These are phyloP conservation scores for Troides oblongomaculatus DNA, from an alignment of 2,888 invertebrate species.

Conservation along the genomic window DNA sequence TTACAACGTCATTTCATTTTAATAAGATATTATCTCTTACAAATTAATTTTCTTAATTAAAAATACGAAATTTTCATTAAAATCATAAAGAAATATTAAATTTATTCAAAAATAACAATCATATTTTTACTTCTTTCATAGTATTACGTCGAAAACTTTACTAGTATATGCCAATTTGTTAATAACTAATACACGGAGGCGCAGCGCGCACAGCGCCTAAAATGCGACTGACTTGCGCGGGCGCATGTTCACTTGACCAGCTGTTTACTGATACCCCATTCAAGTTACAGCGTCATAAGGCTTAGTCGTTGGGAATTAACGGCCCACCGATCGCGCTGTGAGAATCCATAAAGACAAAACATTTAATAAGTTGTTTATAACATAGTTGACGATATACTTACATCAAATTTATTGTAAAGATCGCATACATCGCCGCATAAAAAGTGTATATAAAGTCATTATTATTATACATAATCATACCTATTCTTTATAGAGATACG, in stretches of 20 bases:
- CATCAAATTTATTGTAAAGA: no score
- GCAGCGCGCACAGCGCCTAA: slow-evolving; percentile 71
- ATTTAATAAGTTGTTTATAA: not conserved
- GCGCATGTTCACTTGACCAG: slow-evolving; percentile 38
- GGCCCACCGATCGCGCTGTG: not conserved
- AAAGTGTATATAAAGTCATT: no score
- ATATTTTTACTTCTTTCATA: not conserved
- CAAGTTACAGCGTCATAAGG: slow-evolving; percentile 29
- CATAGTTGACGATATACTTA: no score
- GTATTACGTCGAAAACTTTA: slow-evolving; percentile 1
- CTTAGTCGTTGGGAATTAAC: slow-evolving; percentile 14
- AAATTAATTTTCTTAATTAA: not conserved
- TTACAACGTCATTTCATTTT: not conserved
- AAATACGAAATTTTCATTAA: not conserved
- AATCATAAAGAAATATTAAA: not conserved
- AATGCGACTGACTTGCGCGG: slow-evolving; percentile 47
- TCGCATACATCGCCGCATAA: no score
- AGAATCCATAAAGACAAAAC: not conserved
- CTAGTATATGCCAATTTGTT: slow-evolving; percentile 15
- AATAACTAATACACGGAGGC: slow-evolving; percentile 37
- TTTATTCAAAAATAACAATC: not conserved
- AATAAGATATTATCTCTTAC: not conserved
- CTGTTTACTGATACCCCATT: slow-evolving; percentile 39
- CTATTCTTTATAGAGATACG: no score
- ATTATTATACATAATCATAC: no score